phyloP scores from a whole-genome alignment of 2,797 vertebrate species.

The Apogon hyalosoma region DNA sequence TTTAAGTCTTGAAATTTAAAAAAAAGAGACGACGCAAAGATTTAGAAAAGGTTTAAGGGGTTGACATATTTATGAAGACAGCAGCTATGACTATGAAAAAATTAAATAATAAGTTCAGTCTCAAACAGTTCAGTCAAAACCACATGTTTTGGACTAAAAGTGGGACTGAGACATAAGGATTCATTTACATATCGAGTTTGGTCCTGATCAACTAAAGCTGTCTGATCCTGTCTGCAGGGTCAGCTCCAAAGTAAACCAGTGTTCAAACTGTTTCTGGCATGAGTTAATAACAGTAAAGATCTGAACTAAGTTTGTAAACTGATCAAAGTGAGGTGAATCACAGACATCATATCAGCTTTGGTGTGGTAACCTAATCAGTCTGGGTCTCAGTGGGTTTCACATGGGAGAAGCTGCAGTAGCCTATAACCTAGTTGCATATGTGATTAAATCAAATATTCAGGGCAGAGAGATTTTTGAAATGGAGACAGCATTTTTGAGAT shows the following conservation, averaged over 20 bases:
- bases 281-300: not conserved
- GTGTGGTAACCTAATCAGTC: slow-evolving; percentile 14
- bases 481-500: not conserved
- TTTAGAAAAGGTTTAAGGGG: not conserved
- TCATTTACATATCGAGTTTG: slow-evolving; percentile 24
- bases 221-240: slow-evolving; percentile 17
- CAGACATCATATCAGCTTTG: slow-evolving; percentile 5
- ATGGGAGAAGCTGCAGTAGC: slow-evolving; percentile 2
- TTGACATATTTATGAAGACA: slow-evolving; percentile 7
- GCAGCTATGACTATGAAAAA: not conserved
- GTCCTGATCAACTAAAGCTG: not conserved
- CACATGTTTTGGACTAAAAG: not conserved
- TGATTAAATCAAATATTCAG: slow-evolving; percentile 7
- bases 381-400: not conserved
- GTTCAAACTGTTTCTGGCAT: not conserved
- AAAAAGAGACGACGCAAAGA: too few species aligned
- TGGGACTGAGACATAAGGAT: not conserved
- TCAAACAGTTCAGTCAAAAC: slow-evolving; percentile 1
- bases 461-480: not conserved
- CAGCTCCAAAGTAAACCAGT: slow-evolving; percentile 16
- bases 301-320: slow-evolving; percentile 9
- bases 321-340: slow-evolving; percentile 33
- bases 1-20: not conserved
- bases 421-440: not conserved
- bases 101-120: not conserved